Evolutionary conservation across 1,140 invertebrate genomes (phyloP), one percentile per base, ranked within the genome.

Genomic region (Cylas formicarius): DNA sequence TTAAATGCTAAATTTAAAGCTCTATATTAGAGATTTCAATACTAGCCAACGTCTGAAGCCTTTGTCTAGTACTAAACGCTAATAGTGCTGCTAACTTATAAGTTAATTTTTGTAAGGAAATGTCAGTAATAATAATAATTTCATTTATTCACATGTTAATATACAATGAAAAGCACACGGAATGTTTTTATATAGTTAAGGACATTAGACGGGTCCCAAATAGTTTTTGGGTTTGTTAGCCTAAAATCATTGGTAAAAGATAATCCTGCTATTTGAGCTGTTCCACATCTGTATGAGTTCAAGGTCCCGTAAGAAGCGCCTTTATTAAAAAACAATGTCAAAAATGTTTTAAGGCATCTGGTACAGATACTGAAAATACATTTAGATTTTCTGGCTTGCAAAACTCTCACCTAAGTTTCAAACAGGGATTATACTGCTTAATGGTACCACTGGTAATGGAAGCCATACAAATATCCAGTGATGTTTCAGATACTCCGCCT

Each of bases 331-430:
- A 20, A 38, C 6, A 28, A 37, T 24, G 34, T 18, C 16, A 44
- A 13, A 26, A 38, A 44, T 19, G n/a, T n/a, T 38, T 17, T 24
- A 37, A 20, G 8, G 32, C 26, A 22, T 34, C 6, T 11, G 8
- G 2, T 19, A 11, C n/a, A 6, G 34, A 26, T 19, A 24, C 22
- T 27, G 14, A 22, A 10, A 37, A 27, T n/a, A 38, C 6, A 38
- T 37, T 18, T n/a, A 11, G 6, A 38, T 20, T 20, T 13, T 38
- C 13, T 18, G 10, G 1, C 6, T 24, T 38, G 17, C 43, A 44
- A 17, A 14, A 44, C 19, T 20, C 34, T 35, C 43, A 44, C 34
- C 43, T 37, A 5, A 10, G n/a, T 18, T 39, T 44, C 11, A 37
- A 14, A 11, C 16, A 21, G n/a, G 13, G 14, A 20, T 37, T 28